These are phyloP conservation scores for Drosophila nigritarsus DNA, from an alignment of 2,888 invertebrate genomes.

Conservation along the genomic window DNA sequence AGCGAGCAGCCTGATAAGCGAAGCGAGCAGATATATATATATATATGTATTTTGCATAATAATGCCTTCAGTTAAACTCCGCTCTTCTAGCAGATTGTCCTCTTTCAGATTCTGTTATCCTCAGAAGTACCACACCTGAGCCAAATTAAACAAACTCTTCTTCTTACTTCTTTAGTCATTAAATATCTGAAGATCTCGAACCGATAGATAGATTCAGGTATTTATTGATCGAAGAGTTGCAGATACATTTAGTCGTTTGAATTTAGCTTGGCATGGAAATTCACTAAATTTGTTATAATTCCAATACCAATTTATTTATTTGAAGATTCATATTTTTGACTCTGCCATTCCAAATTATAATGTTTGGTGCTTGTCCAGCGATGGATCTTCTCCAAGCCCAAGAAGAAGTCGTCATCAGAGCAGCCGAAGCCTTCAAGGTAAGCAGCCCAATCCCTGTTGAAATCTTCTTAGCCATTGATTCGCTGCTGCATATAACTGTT, in stretches of 20 bases:
- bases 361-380: neutral
- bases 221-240: too few relatives aligned
- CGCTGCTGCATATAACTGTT: neutral
- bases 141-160: too few relatives aligned
- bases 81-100: too few relatives aligned
- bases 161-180: too few relatives aligned
- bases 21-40: neutral
- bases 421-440: neutral
- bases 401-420: neutral
- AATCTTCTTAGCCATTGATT: neutral
- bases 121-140: too few relatives aligned
- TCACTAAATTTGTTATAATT: neutral
- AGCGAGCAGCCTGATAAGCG: neutral
- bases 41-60: too few relatives aligned
- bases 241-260: too few relatives aligned
- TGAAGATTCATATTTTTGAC: neutral
- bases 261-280: neutral
- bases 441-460: neutral
- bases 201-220: too few relatives aligned
- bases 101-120: too few relatives aligned
- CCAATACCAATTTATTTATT: too few relatives aligned
- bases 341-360: neutral
- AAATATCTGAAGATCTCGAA: too few relatives aligned
- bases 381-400: neutral
- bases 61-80: rapidly evolving